A percentile compares a stretch with the other conserved stretches of the same genome.
phyloP scores from a whole-genome alignment of 2,113 vertebrate genomes.

The Thunnus thynnus region DNA sequence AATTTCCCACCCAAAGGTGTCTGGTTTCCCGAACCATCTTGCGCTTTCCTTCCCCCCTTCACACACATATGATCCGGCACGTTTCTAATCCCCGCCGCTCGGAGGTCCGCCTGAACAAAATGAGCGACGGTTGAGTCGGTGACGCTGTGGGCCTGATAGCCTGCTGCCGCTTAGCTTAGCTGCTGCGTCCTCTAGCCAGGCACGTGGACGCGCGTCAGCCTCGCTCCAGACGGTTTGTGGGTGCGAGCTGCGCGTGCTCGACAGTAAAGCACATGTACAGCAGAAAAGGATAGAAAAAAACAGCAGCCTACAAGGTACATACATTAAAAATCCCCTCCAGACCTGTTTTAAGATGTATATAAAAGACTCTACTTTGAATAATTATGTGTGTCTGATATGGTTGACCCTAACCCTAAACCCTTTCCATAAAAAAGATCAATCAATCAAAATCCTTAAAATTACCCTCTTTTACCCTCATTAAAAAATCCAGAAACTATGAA shows the following conservation, averaged over 20 bases:
- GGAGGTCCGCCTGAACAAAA: slow-evolving; percentile 84
- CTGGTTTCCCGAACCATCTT: slow-evolving; percentile 99
- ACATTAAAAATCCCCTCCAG: too few relatives aligned
- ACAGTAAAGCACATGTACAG: slow-evolving; percentile 3
- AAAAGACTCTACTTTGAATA: too few relatives aligned
- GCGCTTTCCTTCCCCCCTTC: slow-evolving; percentile 79
- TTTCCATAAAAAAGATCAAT: too few relatives aligned
- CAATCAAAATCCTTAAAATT: too few relatives aligned
- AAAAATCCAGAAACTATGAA: too few relatives aligned
- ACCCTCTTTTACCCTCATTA: too few relatives aligned
- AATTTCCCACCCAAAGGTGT: slow-evolving; percentile 99
- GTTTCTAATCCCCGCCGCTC: slow-evolving; percentile 81
- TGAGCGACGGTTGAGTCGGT: slow-evolving; percentile 78
- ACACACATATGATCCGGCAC: slow-evolving; percentile 83
- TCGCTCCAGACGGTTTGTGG: slow-evolving; percentile 45
- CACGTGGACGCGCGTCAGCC: slow-evolving; percentile 49
- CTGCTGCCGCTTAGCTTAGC: slow-evolving; percentile 70
- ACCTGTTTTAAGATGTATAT: too few relatives aligned
- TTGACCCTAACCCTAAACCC: too few relatives aligned
- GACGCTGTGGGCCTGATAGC: slow-evolving; percentile 65
- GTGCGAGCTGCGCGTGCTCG: slow-evolving; percentile 74
- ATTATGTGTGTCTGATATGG: too few relatives aligned
- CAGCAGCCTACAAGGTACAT: neutral
- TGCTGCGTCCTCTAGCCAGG: slow-evolving; percentile 65
- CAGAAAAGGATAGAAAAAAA: neutral